Percentiles rank a stretch among this genome's conserved stretches.
Evolutionary conservation across 2,888 invertebrate genomes (phyloP).

Genomic region (Tachina grossa): DNA sequence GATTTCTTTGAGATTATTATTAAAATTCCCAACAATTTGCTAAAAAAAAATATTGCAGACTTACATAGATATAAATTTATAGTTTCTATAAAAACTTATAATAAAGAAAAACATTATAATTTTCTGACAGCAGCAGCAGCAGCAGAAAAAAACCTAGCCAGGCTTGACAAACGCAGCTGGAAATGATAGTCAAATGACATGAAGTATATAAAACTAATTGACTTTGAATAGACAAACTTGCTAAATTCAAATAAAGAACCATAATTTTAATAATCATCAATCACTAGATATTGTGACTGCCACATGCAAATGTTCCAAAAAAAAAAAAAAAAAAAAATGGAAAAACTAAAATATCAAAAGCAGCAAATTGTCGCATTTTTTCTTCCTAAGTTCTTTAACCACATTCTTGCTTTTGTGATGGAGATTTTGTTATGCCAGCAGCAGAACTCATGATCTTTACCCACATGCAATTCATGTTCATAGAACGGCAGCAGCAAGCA

Average conservation of each 20-base stretch:
- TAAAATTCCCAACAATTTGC: constrained; percentile 56
- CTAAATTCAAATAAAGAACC: constrained; percentile 41
- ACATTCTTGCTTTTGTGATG: constrained; percentile 36
- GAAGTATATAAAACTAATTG: constrained; percentile 9
- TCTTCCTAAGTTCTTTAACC: constrained; percentile 34
- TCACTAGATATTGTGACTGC: constrained; percentile 38
- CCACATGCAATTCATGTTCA: constrained; percentile 39
- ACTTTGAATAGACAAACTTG: background rate
- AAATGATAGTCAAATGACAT: constrained; percentile 56
- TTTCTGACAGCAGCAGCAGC: constrained; percentile 16
- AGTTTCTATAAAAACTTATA: background rate
- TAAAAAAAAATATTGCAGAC: background rate
- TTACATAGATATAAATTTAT: background rate
- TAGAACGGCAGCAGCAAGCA: constrained; percentile 23
- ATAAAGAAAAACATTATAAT: constrained; percentile 54
- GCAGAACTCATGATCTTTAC: constrained; percentile 39
- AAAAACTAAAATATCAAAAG: constrained; percentile 7
- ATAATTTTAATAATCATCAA: constrained; percentile 68
- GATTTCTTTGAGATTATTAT: constrained; percentile 5
- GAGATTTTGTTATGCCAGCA: constrained; percentile 32
- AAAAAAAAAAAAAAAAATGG: constrained; percentile 9
- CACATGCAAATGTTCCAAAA: constrained; percentile 17
- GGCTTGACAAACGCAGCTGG: constrained; percentile 47
- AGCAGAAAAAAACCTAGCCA: constrained; percentile 35
- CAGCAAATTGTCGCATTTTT: constrained; percentile 64